Evolutionary conservation across 2,888 invertebrate genomes (phyloP), one percentile per base, ranked within the genome.

Genomic region (Alviniconcha strummeri): DNA sequence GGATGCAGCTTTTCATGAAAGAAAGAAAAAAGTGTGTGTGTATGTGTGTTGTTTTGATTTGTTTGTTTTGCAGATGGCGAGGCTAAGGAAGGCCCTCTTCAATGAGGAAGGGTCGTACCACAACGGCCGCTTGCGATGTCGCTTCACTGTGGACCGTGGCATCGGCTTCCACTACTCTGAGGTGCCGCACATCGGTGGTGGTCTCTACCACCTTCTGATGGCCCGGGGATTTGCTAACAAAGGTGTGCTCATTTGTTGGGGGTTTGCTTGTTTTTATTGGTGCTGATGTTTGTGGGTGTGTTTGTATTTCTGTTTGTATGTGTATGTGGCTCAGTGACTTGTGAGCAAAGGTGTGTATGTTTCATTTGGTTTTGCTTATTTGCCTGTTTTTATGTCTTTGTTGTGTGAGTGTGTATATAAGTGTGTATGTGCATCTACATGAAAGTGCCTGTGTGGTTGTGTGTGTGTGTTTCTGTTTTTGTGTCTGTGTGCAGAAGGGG

Each of bases 201-300:
- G 85, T 4, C 85, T 87, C 54, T 88, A 85, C 76, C 90, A 91
- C 81, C 83, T 91, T 11, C 84, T 92, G n/a, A 88, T 92, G 89
- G 89, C 89, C n/a, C 86, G 89, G 81, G 92, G 92, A 54, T 85
- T 86, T 36, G 90, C 90, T 64, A 85, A 75, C 60, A 80, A 81
- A 84, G 89, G 89, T 89, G 74, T 15, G 64, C 3, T 64, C 64
- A 64, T 64, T 64, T 64, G 64, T 64, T 13, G 1, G 11, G 15
- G 64, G 64, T 9, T 64, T 64, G 36, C 71, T 71, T 15, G 9
- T 19, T 17, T 69, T 69, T 69, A 72, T 13, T 7, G 9, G 5
- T 72, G 52, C 52, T 72, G 52, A 5, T 72, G 8, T 36, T 5
- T 7, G 72, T 72, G 72, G 19, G 36, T 36, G 72, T 72, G 19